Evolutionary conservation across 2,797 vertebrate genomes (phyloP), one percentile per base, ranked within the genome.

Genomic region (Aldrovandia affinis): DNA sequence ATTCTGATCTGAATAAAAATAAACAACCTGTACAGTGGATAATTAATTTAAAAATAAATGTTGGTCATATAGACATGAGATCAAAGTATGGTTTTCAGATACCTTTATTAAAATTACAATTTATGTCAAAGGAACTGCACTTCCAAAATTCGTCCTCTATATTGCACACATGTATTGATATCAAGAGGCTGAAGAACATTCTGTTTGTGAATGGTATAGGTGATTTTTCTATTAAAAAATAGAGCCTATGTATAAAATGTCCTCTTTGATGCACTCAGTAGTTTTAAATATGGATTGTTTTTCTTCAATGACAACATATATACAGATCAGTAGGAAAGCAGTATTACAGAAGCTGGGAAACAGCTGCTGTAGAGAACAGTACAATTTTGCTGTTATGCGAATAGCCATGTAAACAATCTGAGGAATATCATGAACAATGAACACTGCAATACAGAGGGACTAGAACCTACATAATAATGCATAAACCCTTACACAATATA

Each of bases 171-270:
- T 85, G 85, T 87, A 83, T 87, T 83, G 90, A 85, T 91, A 90
- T 85, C 92, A 90, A 91, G 90, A 93, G 91, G 92, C 89, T 80
- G 84, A 20, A 84, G 88, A 89, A 90, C 87, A 92, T 85, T 90
- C 83, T 81, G 86, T 88, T 22, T 90, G 90, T 91, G 82, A 89
- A 92, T 89, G 90, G 86, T 90, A 87, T 88, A 88, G 83, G 87
- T 81, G 25, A 83, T 78, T 83, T 86, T 89, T 89, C 86, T 89
- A 59, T 88, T 78, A 78, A 93, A 96, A 96, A 97, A 97, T 93
- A 96, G 93, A 94, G 90, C 94, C 93, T 93, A 88, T 89, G 89
- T 94, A 96, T 93, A 96, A 96, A 94, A 96, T 94, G 91, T 85
- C 89, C 92, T 94, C 91, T 93, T 88, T 93, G 92, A 90, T 90